These are phyloP conservation scores for Anthopleura sola DNA, from an alignment of 64 coral and sea anemone genomes.

Conservation along the genomic window DNA sequence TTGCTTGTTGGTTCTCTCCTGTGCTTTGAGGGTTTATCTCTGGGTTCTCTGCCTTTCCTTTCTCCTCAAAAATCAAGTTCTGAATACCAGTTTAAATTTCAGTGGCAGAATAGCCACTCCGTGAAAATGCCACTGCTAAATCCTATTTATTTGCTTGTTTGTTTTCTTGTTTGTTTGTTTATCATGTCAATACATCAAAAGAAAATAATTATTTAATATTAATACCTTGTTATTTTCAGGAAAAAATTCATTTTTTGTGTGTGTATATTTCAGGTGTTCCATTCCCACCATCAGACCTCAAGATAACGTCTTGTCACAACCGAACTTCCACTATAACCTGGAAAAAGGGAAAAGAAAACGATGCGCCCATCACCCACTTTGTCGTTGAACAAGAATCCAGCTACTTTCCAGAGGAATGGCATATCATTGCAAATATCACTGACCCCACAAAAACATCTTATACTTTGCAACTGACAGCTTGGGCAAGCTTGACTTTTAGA, in stretches of 20 bases:
- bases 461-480: constrained; percentile 33
- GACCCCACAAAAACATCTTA: constrained; percentile 38
- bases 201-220: too few relatives aligned
- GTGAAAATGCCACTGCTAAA: too few relatives aligned
- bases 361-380: constrained; percentile 56
- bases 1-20: too few relatives aligned
- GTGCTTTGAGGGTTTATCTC: too few relatives aligned
- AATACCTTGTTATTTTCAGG: too few relatives aligned
- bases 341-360: constrained; percentile 24
- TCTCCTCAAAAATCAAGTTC: too few relatives aligned
- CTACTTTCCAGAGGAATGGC: constrained; percentile 42
- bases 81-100: too few relatives aligned
- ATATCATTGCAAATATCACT: constrained; percentile 41
- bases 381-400: constrained; percentile 67
- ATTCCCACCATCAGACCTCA: constrained; percentile 41
- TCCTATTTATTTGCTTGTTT: too few relatives aligned
- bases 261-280: constrained; percentile 52
- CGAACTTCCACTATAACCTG: constrained; percentile 42
- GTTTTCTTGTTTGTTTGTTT: too few relatives aligned
- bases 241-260: background rate
- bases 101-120: too few relatives aligned
- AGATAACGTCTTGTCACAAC: constrained; percentile 39
- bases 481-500: constrained; percentile 49
- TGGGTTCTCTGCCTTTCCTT: too few relatives aligned
- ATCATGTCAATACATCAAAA: too few relatives aligned